These are phyloP conservation scores for Luperina nickerlii DNA, from an alignment of 2,888 invertebrate species.

Conservation along the genomic window DNA sequence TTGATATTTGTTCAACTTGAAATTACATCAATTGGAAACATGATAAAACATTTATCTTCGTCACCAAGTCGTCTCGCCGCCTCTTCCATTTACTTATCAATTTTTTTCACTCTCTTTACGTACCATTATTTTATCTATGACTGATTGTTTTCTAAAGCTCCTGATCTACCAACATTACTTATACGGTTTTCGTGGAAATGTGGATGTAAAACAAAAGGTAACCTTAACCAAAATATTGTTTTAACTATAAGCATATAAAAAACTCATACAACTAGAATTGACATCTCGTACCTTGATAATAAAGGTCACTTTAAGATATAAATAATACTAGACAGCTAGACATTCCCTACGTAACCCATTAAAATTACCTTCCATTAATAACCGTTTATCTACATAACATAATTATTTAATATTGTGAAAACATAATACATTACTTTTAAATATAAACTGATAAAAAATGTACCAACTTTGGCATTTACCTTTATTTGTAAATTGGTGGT, in stretches of 20 bases:
- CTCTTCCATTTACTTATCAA: neutral
- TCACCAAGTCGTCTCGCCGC: neutral
- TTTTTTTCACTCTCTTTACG: neutral
- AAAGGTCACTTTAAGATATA: conserved; percentile 18
- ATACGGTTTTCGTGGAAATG: neutral
- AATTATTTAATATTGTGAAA: conserved; percentile 1
- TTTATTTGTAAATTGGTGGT: conserved; percentile 17
- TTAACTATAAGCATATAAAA: neutral
- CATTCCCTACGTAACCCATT: neutral
- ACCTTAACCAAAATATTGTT: neutral
- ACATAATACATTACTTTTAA: conserved; percentile 16
- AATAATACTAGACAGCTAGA: conserved; percentile 5
- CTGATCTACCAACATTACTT: neutral
- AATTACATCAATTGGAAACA: neutral
- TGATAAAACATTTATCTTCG: neutral
- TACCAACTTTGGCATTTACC: conserved; percentile 15
- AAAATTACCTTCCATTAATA: conserved; percentile 10
- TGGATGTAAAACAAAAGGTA: neutral
- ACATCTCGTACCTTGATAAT: neutral
- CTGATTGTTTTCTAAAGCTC: neutral
- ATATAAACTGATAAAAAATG: conserved; percentile 15
- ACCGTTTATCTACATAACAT: neutral
- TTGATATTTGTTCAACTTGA: no score
- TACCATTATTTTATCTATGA: no score
- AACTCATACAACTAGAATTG: neutral